phyloP scores from a whole-genome alignment of 1,140 invertebrate genomes.

The Thalassaphorura encarpata region DNA sequence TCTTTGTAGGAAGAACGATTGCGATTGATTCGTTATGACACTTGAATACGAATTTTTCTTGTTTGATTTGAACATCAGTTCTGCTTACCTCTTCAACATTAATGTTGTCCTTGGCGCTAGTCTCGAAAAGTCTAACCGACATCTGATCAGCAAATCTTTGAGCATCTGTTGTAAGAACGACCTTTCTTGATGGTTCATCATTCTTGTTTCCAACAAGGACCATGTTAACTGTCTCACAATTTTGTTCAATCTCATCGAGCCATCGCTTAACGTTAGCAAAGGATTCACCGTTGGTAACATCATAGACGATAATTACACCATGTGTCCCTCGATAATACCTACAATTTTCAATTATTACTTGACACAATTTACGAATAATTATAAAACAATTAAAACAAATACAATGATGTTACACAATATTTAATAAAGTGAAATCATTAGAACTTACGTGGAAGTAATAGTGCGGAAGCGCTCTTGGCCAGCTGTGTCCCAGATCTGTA shows the following conservation, averaged over 20 bases:
- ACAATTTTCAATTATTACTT: slow-evolving; percentile 33
- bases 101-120: slow-evolving; percentile 96
- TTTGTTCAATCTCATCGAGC: slow-evolving; percentile 98
- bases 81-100: slow-evolving; percentile 89
- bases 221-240: slow-evolving; percentile 99
- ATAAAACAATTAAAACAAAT: background rate
- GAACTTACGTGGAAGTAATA: slow-evolving; percentile 75
- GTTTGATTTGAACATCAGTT: too few relatives aligned
- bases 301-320: slow-evolving; percentile 98
- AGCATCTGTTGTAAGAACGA: slow-evolving; percentile 93
- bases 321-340: slow-evolving; percentile 98
- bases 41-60: background rate
- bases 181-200: slow-evolving; percentile 92
- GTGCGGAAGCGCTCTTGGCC: slow-evolving; percentile 63
- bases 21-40: too few relatives aligned
- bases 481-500: slow-evolving; percentile 98
- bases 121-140: slow-evolving; percentile 94
- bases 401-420: background rate
- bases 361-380: background rate
- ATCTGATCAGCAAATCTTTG: slow-evolving; percentile 93
- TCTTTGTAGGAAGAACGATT: too few relatives aligned
- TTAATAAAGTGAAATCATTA: background rate
- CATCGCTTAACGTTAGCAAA: slow-evolving; percentile 98
- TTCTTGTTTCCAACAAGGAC: slow-evolving; percentile 98
- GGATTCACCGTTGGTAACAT: slow-evolving; percentile 96